Evolutionary conservation across 2,888 invertebrate genomes (phyloP).

Genomic region (Leptopilina myrica): DNA sequence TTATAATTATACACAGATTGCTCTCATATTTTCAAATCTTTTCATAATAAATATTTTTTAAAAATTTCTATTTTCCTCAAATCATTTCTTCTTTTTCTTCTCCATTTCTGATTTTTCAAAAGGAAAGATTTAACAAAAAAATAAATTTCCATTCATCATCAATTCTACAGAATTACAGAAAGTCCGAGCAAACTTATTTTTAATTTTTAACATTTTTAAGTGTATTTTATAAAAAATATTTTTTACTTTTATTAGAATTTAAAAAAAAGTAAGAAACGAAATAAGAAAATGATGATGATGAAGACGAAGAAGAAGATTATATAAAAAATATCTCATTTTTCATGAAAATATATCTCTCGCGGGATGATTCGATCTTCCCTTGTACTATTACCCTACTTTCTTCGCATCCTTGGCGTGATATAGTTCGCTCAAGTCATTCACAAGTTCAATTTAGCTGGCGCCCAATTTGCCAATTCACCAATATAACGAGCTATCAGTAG

Average conservation of each 20-base stretch:
- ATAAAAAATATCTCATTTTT: not conserved
- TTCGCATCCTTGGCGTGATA: constrained; percentile 7
- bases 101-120: too few relatives aligned
- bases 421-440: constrained; percentile 18
- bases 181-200: too few relatives aligned
- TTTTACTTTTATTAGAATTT: too few relatives aligned
- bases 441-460: constrained; percentile 32
- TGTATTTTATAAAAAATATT: too few relatives aligned
- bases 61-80: too few relatives aligned
- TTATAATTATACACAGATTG: not conserved
- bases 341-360: not conserved
- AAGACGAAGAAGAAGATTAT: not conserved
- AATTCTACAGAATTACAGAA: too few relatives aligned
- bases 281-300: too few relatives aligned
- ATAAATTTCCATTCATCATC: too few relatives aligned
- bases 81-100: too few relatives aligned
- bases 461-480: constrained; percentile 20
- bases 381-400: constrained; percentile 38
- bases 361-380: constrained; percentile 23
- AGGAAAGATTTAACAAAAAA: too few relatives aligned
- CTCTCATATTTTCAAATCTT: not conserved
- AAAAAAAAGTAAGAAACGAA: too few relatives aligned
- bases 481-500: not conserved
- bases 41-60: not conserved
- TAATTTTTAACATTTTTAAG: too few relatives aligned